Base-by-base conservation (phyloP, 2,888 invertebrate genomes). In the Macaria notata region DNA sequence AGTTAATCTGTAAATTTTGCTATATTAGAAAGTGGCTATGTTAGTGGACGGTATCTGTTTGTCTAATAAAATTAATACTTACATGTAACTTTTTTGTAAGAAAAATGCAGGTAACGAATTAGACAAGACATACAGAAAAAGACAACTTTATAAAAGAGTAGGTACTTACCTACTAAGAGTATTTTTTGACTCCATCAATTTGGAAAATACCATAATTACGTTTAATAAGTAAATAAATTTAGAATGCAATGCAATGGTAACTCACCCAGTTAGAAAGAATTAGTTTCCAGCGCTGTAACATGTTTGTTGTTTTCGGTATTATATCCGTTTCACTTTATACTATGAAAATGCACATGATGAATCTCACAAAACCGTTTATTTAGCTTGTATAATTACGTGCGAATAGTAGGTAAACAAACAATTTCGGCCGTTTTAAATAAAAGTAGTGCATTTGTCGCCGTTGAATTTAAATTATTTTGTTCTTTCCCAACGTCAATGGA, bases 231-330 rank as follows among this genome's bases (percentile, higher is more conserved):
- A 19, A 19, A 19, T 19, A 19, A 1, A 19, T 19, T 19, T 1
- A 19, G 19, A 19, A 38, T 7, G 8, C 38, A 38, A 38, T 7
- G 38, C 5, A 38, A 38, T 8, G 8, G 41, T 41, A 1, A 9
- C n/a, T 41, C n/a, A 90, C 91, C 91, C 91, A 91, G 70, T 89
- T 89, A 59, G 69, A 75, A 57, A 91, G 75, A 67, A 92, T 88
- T 61, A 50, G 70, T 76, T 86, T 89, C 91, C 91, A 92, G 75
- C 86, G 88, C 49, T 76, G 76, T 67, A 86, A 75, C 89, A 89
- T 88, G 69, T 62, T 83, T 66, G 56, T 8, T 8, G 4, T 8
- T 41, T 19, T 19, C 19, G 19, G 19, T 8, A 41, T 39, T 41
- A 41, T 8, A n/a, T 4, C 4, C 41, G 5, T 41, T 41, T 41